These are phyloP conservation scores for Halcyon chelicuti DNA, from an alignment of 2,797 vertebrate genomes.

Conservation along the genomic window DNA sequence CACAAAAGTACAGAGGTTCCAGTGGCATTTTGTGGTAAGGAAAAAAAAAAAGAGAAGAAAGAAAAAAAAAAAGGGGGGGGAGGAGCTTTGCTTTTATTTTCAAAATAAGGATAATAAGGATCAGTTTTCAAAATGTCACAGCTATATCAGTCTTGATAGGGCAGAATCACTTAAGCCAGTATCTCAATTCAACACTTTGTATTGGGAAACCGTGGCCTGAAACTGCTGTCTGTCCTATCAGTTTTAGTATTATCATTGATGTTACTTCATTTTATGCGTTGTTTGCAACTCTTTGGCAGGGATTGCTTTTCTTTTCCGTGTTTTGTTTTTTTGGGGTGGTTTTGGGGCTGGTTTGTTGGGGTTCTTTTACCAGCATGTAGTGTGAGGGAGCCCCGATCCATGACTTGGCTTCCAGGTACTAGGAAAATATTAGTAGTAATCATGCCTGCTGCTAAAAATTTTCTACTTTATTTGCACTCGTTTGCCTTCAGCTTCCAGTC, in stretches of 20 bases:
- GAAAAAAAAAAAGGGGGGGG: not conserved
- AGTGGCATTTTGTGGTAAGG: not conserved
- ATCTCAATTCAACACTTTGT: not conserved
- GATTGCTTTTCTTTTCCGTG: not conserved
- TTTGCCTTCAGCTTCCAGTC: conserved; percentile 55
- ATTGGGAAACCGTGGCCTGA: not conserved
- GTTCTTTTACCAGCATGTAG: not conserved
- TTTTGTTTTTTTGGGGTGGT: not conserved
- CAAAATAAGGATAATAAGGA: not conserved
- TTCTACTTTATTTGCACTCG: conserved; percentile 41
- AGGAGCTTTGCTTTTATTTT: not conserved
- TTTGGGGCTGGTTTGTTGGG: not conserved
- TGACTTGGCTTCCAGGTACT: not conserved
- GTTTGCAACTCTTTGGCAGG: not conserved
- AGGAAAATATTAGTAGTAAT: conserved; percentile 32
- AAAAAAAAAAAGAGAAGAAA: not conserved
- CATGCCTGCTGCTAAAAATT: conserved; percentile 32
- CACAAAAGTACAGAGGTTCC: not conserved
- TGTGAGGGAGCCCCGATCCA: not conserved
- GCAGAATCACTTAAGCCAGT: not conserved
- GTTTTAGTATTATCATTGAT: not conserved
- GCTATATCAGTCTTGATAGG: not conserved
- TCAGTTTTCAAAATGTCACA: not conserved
- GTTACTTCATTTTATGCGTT: not conserved
- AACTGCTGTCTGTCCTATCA: not conserved